Evolutionary conservation across 2,888 invertebrate genomes (phyloP).

Genomic region (Rosalia funebris): DNA sequence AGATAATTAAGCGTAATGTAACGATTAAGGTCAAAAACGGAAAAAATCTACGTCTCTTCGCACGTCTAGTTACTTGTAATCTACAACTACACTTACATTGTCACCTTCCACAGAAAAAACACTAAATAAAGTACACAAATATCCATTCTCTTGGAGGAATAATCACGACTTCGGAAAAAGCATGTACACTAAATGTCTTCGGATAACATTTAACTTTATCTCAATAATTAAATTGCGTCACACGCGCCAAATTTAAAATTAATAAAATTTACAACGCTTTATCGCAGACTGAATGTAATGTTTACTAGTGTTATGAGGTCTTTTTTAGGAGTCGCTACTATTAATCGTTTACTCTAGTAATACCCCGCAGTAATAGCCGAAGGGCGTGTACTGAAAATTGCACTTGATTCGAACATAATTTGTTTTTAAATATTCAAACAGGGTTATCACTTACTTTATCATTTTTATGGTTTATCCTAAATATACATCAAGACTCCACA

Average conservation of each 20-base stretch:
- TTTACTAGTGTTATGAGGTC: slow-evolving; percentile 1
- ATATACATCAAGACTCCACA: slow-evolving; percentile 34
- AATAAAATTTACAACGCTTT: slow-evolving; percentile 32
- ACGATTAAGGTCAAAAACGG: slow-evolving; percentile 18
- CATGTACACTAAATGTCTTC: slow-evolving; percentile 51
- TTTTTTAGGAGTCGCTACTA: too few relatives aligned
- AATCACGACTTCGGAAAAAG: slow-evolving; percentile 48
- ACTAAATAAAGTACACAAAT: slow-evolving; percentile 43
- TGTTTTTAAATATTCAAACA: slow-evolving; percentile 41
- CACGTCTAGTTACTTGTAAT: not conserved
- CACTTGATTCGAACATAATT: slow-evolving; percentile 34
- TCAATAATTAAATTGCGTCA: slow-evolving; percentile 49
- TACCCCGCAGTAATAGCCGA: too few relatives aligned
- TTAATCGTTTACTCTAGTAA: too few relatives aligned
- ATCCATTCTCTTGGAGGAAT: slow-evolving; percentile 51
- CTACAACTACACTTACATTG: slow-evolving; percentile 41
- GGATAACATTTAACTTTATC: slow-evolving; percentile 55
- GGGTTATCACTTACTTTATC: slow-evolving; percentile 46
- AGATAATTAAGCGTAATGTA: not conserved
- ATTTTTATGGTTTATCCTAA: slow-evolving; percentile 41
- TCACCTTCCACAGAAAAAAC: slow-evolving; percentile 39
- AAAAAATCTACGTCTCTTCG: slow-evolving; percentile 4
- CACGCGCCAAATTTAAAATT: slow-evolving; percentile 56
- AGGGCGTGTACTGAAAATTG: slow-evolving; percentile 31
- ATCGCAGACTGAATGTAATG: slow-evolving; percentile 20